A percentile compares a stretch with the other conserved stretches of the same genome.
These are phyloP conservation scores for Archocentrus centrarchus DNA, from an alignment of 2,113 vertebrate species.

Conservation along the genomic window DNA sequence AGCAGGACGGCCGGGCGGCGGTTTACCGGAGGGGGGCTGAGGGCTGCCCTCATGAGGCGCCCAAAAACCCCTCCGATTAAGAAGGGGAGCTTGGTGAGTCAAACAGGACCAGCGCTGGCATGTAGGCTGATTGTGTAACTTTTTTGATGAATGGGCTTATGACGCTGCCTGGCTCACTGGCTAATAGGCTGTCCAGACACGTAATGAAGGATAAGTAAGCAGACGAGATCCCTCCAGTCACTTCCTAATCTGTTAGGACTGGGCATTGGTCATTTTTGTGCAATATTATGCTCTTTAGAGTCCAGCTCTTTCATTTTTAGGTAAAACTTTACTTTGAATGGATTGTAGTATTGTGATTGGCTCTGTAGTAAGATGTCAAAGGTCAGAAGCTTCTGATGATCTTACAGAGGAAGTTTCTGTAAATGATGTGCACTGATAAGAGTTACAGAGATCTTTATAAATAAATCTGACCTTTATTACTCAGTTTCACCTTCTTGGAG, in stretches of 20 bases:
- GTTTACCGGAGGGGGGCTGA: constrained; percentile 63
- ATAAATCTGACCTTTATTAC: not conserved
- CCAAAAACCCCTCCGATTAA: constrained; percentile 61
- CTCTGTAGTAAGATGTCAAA: not conserved
- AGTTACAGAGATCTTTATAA: not conserved
- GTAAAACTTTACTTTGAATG: not conserved
- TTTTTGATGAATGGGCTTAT: constrained; percentile 45
- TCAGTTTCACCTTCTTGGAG: not conserved
- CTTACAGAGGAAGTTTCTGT: not conserved
- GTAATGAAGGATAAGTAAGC: constrained; percentile 32
- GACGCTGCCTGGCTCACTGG: constrained; percentile 25
- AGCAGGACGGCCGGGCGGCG: constrained; percentile 69
- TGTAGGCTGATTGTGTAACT: constrained; percentile 47
- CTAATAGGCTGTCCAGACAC: constrained; percentile 66
- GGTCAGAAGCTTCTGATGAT: not conserved
- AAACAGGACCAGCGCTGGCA: not conserved
- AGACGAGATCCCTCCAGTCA: not conserved
- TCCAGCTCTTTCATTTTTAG: not conserved
- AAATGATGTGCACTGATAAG: not conserved
- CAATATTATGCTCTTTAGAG: not conserved
- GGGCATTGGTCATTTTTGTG: not conserved
- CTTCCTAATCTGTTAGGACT: not conserved
- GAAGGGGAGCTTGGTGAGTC: constrained; percentile 60
- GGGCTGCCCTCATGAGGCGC: constrained; percentile 63
- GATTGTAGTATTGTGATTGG: not conserved